These are phyloP conservation scores for Phocides pigmalion DNA, from an alignment of 1,140 invertebrate species.

Conservation along the genomic window DNA sequence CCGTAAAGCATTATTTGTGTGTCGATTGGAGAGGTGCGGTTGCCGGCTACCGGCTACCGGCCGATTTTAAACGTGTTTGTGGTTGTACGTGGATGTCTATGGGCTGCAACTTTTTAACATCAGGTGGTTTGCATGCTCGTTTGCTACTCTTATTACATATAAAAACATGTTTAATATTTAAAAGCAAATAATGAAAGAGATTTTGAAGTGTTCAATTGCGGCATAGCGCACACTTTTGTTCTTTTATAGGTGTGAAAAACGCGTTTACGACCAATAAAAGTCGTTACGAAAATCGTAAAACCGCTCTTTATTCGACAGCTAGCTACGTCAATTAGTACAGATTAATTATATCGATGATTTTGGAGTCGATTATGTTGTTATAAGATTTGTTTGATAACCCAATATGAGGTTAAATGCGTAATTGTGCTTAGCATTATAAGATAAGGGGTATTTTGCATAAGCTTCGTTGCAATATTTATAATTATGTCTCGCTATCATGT, in stretches of 20 bases:
- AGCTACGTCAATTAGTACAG: conserved; percentile 16
- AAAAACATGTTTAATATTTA: no score
- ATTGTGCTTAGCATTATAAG: not conserved
- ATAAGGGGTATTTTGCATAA: no score
- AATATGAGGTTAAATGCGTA: not conserved
- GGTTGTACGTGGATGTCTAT: no score
- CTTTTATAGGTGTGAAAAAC: conserved; percentile 24
- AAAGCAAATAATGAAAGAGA: conserved; percentile 6
- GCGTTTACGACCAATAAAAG: conserved; percentile 26
- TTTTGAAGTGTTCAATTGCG: conserved; percentile 23
- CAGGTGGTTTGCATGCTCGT: no score
- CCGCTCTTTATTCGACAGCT: conserved; percentile 15
- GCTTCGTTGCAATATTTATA: not conserved
- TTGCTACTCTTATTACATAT: no score
- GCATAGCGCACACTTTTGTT: conserved; percentile 8
- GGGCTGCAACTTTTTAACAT: no score
- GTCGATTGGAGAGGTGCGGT: no score
- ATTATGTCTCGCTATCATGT: no score
- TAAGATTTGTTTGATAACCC: not conserved
- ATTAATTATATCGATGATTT: conserved; percentile 28
- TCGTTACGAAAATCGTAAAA: conserved; percentile 25
- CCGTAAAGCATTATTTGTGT: no score
- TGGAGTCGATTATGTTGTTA: conserved; percentile 19
- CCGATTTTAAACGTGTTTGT: no score
- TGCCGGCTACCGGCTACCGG: no score